Evolutionary conservation across 2,113 vertebrate genomes (phyloP).

Genomic region (Apodemus speciosus): DNA sequence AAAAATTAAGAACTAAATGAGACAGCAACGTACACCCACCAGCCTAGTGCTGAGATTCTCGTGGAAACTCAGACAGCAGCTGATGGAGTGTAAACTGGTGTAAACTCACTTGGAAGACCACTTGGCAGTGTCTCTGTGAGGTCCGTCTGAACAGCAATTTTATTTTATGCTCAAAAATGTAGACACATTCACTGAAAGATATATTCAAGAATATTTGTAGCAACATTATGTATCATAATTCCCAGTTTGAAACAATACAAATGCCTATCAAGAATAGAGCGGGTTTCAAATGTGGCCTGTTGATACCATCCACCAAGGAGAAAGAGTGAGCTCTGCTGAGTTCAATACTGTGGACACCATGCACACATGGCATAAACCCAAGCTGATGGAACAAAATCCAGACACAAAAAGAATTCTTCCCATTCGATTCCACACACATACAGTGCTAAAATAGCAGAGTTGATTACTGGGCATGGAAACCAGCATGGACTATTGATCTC

Average conservation of each 20-base stretch:
- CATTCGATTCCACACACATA: not conserved
- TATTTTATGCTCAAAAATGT: not conserved
- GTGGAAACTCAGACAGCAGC: not conserved
- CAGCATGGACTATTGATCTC: not conserved
- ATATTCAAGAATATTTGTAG: not conserved
- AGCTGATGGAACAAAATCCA: not conserved
- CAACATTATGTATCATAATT: not conserved
- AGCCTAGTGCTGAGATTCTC: not conserved
- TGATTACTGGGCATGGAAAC: not conserved
- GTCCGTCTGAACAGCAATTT: not conserved
- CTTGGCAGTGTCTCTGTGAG: not conserved
- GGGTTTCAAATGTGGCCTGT: not conserved
- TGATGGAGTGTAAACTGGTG: not conserved
- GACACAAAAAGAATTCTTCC: not conserved
- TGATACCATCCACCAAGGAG: not conserved
- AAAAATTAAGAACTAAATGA: slow-evolving; percentile 18
- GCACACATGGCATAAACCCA: not conserved
- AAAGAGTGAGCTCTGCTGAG: not conserved
- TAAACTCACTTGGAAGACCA: not conserved
- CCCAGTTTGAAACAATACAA: not conserved
- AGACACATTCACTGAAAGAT: not conserved
- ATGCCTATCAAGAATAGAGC: not conserved
- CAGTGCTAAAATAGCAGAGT: not conserved
- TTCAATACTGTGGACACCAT: not conserved
- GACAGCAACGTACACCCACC: not conserved